Evolutionary conservation across 2,113 vertebrate species (phyloP), one percentile per base, ranked within the genome.

Genomic region (Strix uralensis): DNA sequence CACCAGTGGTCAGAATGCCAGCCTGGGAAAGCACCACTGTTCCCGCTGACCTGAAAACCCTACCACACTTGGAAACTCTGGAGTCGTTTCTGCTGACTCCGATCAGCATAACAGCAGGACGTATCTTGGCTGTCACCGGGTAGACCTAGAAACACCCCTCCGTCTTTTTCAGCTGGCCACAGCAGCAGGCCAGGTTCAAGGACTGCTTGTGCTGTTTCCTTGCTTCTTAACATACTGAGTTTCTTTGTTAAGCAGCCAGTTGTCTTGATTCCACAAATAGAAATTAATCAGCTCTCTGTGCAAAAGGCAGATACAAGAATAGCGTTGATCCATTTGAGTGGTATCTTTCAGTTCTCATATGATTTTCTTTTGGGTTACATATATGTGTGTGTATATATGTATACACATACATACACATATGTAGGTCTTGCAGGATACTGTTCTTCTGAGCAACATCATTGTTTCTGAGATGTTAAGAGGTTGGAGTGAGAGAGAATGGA

Each of bases 331-430:
- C 29, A 34, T 89, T 55, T 73, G 23, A 71, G 27, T 22, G 32
- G 4, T 73, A 44, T n/a, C 47, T 75, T 92, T n/a, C 66, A 27
- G 9, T 70, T 84, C 32, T 62, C 3, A 0, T 9, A 2, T 59
- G 17, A 13, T 69, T 83, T 81, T 79, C 4, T 82, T 79, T 67
- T 59, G 16, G 4, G 29, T 20, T 70, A 32, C 70, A 44, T 74
- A 18, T 62, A 1, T 30, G 7, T 38, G 2, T 46, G 1, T 49
- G 4, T 59, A 7, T 32, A 1, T 51, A 9, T 62, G 22, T 25
- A 9, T 12, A 25, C 1, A 2, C 15, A 19, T 4, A 17, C 7
- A 14, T 13, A 11, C 7, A 22, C 0, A 0, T 15, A 69, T 30
- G 18, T 18, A 58, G 10, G 11, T 83, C 38, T 93, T 58, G 27